Evolutionary conservation across 92 coral and sea anemone genomes (phyloP), one percentile per base, ranked within the genome.

Genomic region (Isaurus tuberculatus): DNA sequence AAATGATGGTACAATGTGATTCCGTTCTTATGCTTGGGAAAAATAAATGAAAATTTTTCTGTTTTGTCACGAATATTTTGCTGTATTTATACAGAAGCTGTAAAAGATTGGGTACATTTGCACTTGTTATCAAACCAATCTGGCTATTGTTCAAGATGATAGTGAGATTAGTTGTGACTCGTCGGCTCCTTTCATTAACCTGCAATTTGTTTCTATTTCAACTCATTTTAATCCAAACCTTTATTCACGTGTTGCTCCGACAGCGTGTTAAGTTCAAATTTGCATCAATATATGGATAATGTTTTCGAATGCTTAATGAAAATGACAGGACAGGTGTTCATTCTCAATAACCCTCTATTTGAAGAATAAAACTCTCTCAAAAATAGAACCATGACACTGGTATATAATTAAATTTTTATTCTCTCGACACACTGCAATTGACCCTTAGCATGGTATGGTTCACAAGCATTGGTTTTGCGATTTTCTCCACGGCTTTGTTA

Each of bases 251-350:
- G 70, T 58, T 29, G 28, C 23, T 77, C 19, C 30, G 23, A 58
- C 34, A 34, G 53, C 69, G 29, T 25, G 68, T 77, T 60, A 60
- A 77, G 8, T 77, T 55, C 30, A 29, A 43, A 53, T 51, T 75
- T 32, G 67, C 81, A 75, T 75, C 58, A 55, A 16, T 30, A 74
- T 33, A 48, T 29, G 16, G 66, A 23, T 37, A 34, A 36, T 77
- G 68, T 58, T 77, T 20, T 77, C 13, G 32, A 77, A 57, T 42
- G 51, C n/a, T 57, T 57, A 34, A 77, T 77, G 33, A 57, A 77
- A 77, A 77, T 57, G 33, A 33, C 19, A 20, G 31, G 28, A 25
- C 82, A 77, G 82, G 82, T 77, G 82, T 57, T 34, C 11, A 7
- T 33, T 36, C 33, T 34, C 70, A 23, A 57, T 77, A n/a, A 48